Evolutionary conservation across 2,888 invertebrate species (phyloP).

Genomic region (Platycheirus albimanus): DNA sequence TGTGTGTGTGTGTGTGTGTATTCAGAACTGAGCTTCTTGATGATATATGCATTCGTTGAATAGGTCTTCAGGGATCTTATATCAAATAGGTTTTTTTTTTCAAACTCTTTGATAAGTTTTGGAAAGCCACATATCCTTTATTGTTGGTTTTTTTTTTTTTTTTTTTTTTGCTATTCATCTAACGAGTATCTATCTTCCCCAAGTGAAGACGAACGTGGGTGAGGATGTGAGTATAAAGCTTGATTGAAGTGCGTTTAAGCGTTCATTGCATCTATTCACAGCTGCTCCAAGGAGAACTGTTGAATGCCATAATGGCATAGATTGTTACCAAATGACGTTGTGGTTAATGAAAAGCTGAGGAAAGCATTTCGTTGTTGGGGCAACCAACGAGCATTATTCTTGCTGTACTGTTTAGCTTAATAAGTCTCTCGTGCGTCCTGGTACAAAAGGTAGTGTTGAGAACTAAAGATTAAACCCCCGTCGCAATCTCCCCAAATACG

Average conservation of each 20-base stretch:
- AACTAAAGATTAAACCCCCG: not conserved
- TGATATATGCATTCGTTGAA: not conserved
- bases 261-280: conserved; percentile 24
- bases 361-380: not conserved
- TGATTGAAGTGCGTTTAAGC: conserved; percentile 30
- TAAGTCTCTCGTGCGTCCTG: not conserved
- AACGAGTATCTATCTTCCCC: conserved; percentile 5
- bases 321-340: conserved; percentile 30
- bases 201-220: not conserved
- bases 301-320: conserved; percentile 7
- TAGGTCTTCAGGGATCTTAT: not conserved
- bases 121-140: conserved; percentile 15
- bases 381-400: not conserved
- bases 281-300: not conserved
- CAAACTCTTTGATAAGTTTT: conserved; percentile 9
- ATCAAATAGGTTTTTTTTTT: not conserved
- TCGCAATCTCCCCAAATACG: no score
- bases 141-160: conserved; percentile 14
- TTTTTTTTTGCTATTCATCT: no score
- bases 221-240: not conserved
- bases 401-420: not conserved
- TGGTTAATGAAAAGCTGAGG: not conserved
- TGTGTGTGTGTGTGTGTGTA: not conserved
- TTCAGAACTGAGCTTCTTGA: conserved; percentile 3
- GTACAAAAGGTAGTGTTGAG: no score